Conservation (phyloP, 2,888 invertebrate genomes). For the Dromius quadrimaculatus region DNA sequence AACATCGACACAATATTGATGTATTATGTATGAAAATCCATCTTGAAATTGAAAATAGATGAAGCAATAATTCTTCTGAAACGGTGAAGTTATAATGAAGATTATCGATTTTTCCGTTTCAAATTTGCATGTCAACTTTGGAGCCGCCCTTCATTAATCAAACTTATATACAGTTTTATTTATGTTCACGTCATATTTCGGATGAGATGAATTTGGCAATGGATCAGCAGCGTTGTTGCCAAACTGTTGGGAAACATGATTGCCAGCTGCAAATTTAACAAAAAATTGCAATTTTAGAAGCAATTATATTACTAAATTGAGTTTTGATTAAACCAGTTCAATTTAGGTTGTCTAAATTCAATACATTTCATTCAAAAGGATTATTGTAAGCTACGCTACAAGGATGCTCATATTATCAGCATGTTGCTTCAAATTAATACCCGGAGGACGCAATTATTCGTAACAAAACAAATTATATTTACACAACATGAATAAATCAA, state of each 20-base stretch:
- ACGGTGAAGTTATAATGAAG: constrained; percentile 21
- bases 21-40: constrained; percentile 28
- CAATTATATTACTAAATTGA: too few species aligned
- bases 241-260: constrained; percentile 1
- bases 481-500: too few species aligned
- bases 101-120: constrained; percentile 30
- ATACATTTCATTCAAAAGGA: too few species aligned
- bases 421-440: too few species aligned
- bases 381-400: too few species aligned
- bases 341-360: too few species aligned
- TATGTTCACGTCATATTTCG: constrained; percentile 35
- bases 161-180: constrained; percentile 38
- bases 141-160: constrained; percentile 21
- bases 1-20: constrained; percentile 16
- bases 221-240: constrained; percentile 21
- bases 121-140: constrained; percentile 30
- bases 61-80: constrained; percentile 24
- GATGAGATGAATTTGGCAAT: constrained; percentile 30
- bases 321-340: too few species aligned
- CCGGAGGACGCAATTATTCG: too few species aligned
- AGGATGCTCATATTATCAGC: too few species aligned
- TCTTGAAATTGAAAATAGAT: constrained; percentile 27
- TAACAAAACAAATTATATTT: too few species aligned
- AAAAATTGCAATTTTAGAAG: constrained; percentile 20
- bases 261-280: constrained; percentile 17